Conservation (phyloP, 2,797 vertebrate species). For the Morus bassanus region DNA sequence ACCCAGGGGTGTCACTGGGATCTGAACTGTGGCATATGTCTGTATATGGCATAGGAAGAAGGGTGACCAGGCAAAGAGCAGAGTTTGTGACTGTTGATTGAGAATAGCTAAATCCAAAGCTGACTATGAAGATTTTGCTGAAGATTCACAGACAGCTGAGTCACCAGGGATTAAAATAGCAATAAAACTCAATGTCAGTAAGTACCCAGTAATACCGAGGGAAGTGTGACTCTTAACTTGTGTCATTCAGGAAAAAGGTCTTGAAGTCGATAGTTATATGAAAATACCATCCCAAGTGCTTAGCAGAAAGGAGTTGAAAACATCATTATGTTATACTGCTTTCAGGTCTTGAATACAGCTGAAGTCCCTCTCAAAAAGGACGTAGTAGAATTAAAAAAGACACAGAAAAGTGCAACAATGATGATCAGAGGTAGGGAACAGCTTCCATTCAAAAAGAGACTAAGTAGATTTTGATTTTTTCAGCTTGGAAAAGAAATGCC, state of each 20-base stretch:
- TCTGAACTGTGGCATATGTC: background rate
- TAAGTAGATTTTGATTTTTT: constrained; percentile 26
- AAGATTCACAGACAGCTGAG: background rate
- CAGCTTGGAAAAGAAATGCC: background rate
- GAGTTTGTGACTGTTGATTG: background rate
- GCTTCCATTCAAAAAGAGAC: background rate
- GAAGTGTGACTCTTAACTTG: background rate
- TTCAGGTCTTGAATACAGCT: background rate
- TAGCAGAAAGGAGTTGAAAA: background rate
- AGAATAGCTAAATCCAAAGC: background rate
- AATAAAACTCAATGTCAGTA: background rate
- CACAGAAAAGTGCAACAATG: constrained; percentile 24
- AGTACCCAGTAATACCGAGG: background rate
- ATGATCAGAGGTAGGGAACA: background rate
- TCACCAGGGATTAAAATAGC: background rate
- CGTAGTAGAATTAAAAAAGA: background rate
- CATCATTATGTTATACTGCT: background rate
- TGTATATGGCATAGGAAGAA: background rate
- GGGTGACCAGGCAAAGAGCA: background rate
- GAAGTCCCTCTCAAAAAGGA: background rate
- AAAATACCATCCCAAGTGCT: constrained; percentile 1
- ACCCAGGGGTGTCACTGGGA: background rate
- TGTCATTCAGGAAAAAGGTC: constrained; percentile 5
- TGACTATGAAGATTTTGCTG: background rate
- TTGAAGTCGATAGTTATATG: background rate